A percentile compares a stretch with the other conserved stretches of the same genome.
Conservation (phyloP, 1,140 invertebrate genomes). For the Antheraea mylitta region DNA sequence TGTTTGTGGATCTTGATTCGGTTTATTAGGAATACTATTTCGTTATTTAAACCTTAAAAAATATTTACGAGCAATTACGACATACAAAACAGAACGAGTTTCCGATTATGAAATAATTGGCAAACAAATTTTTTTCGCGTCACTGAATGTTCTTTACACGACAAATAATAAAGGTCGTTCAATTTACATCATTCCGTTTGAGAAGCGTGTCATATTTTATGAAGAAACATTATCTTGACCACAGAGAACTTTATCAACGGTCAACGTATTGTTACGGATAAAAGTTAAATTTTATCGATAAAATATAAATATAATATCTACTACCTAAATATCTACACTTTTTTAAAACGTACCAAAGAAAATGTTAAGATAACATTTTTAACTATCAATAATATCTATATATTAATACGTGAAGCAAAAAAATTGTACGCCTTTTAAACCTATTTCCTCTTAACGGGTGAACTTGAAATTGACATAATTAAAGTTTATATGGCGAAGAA, state of each 20-base stretch:
- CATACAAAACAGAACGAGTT: conserved; percentile 33
- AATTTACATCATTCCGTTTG: conserved; percentile 25
- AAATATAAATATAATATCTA: background rate
- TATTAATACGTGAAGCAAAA: too few species aligned
- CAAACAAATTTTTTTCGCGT: conserved; percentile 42
- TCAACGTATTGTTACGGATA: background rate
- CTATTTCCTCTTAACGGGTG: too few species aligned
- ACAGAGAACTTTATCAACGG: background rate
- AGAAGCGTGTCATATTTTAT: conserved; percentile 4
- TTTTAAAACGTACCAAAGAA: too few species aligned
- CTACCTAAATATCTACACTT: too few species aligned
- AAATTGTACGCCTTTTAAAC: too few species aligned
- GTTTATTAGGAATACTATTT: background rate
- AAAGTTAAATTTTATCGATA: background rate
- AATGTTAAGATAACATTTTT: too few species aligned
- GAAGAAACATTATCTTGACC: background rate
- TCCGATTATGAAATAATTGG: conserved; percentile 42
- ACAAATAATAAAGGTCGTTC: conserved; percentile 33
- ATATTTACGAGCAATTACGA: conserved; percentile 22
- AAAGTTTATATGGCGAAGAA: too few species aligned
- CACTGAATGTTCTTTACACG: conserved; percentile 34
- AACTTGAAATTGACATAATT: too few species aligned
- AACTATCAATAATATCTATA: too few species aligned
- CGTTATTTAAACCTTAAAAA: background rate
- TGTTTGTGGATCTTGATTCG: background rate